phyloP scores from a whole-genome alignment of 53 echinoderm and acorn worm species.

The Echinarachnius parma region DNA sequence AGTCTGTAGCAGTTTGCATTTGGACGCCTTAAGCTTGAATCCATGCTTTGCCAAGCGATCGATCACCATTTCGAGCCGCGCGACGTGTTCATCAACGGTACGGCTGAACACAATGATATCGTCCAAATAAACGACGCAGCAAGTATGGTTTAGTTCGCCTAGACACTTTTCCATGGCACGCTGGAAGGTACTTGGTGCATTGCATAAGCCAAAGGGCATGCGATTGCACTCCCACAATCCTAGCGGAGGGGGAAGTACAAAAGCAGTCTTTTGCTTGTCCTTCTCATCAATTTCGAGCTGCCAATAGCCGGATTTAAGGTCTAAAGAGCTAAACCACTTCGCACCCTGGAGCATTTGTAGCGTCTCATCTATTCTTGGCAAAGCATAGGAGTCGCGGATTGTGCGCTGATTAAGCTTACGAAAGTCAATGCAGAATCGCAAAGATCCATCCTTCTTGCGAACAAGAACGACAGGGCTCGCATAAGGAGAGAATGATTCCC shows the following conservation, averaged over 20 bases:
- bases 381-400: slow-evolving; percentile 37
- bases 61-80: slow-evolving; percentile 47
- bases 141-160: slow-evolving; percentile 40
- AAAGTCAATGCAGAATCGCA: slow-evolving; percentile 50
- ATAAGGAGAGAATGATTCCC: slow-evolving; percentile 49
- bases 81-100: slow-evolving; percentile 41
- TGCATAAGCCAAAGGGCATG: slow-evolving; percentile 49
- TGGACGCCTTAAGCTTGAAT: slow-evolving; percentile 51
- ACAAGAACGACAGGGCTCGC: slow-evolving; percentile 55
- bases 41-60: slow-evolving; percentile 40
- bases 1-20: slow-evolving; percentile 43
- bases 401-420: slow-evolving; percentile 40
- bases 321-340: slow-evolving; percentile 45
- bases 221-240: slow-evolving; percentile 51
- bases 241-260: slow-evolving; percentile 40
- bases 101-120: slow-evolving; percentile 42
- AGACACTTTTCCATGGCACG: slow-evolving; percentile 46
- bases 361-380: slow-evolving; percentile 57
- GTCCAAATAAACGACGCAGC: slow-evolving; percentile 49
- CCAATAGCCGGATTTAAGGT: slow-evolving; percentile 55
- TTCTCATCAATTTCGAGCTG: slow-evolving; percentile 35
- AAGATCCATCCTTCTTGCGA: slow-evolving; percentile 40
- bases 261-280: slow-evolving; percentile 52
- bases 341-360: slow-evolving; percentile 47
- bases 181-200: slow-evolving; percentile 53